phyloP scores from a whole-genome alignment of 1,140 invertebrate genomes.

The Musca domestica region DNA sequence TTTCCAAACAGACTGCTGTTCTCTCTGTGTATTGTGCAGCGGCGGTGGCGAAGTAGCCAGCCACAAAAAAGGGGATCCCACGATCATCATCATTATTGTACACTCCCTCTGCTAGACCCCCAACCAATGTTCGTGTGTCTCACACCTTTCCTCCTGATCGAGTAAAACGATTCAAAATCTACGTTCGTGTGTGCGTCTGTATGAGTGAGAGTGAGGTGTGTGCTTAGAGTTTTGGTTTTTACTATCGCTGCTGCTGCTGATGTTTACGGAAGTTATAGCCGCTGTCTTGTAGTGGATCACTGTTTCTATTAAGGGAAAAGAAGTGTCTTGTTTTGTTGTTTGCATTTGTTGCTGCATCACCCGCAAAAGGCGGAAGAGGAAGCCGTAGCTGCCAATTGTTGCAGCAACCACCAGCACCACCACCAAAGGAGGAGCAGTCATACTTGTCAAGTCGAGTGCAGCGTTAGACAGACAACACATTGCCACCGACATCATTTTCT shows the following conservation, averaged over 20 bases:
- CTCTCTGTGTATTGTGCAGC: background rate
- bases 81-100: background rate
- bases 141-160: too few relatives aligned
- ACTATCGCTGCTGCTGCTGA: slow-evolving; percentile 4
- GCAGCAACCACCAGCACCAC: too few relatives aligned
- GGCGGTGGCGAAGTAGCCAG: background rate
- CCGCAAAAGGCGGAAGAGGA: slow-evolving; percentile 18
- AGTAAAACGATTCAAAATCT: too few relatives aligned
- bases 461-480: background rate
- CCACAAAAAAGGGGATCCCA: slow-evolving; percentile 6
- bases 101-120: background rate
- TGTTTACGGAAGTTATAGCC: slow-evolving; percentile 16
- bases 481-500: slow-evolving; percentile 8
- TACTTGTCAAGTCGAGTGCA: slow-evolving; percentile 1
- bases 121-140: too few relatives aligned
- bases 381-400: slow-evolving; percentile 4
- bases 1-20: too few relatives aligned
- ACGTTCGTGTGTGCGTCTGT: too few relatives aligned
- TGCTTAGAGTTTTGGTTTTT: background rate
- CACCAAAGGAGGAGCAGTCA: background rate
- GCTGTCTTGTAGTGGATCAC: background rate
- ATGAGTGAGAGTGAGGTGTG: background rate
- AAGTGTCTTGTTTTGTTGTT: slow-evolving; percentile 20
- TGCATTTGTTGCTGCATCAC: background rate
- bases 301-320: slow-evolving; percentile 7